Evolutionary conservation across 2,888 invertebrate species (phyloP), one percentile per base, ranked within the genome.

Genomic region (Drosophila imparisetae): DNA sequence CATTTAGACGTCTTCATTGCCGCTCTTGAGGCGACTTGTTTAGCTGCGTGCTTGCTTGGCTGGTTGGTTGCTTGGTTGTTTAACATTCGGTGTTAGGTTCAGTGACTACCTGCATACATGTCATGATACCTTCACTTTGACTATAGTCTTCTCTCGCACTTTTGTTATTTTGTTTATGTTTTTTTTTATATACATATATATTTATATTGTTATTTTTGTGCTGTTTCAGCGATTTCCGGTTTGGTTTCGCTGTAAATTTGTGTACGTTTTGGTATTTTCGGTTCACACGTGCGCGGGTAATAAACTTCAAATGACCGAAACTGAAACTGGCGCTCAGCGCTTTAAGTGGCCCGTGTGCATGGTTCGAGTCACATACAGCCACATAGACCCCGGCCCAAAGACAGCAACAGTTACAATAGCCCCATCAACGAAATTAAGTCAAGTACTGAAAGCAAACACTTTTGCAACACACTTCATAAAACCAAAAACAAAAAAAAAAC

Each of bases 211-310:
- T 36, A 8, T 18, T 65, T 32, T 38, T 57, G 61, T 50, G 49
- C 61, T 72, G 53, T 76, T 67, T 77, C 57, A 63, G 73, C 61
- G 78, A 80, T 89, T 86, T 86, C 86, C 89, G 89, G 89, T 86
- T 86, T 84, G 76, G 74, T 82, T 86, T 84, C 85, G 75, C 75
- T 78, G 87, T 84, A 84, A 89, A 83, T 75, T 75, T 61, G 32
- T 72, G 70, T 78, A 86, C 86, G 87, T 84, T 86, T 89, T 75
- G 86, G 87, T 79, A 86, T 89, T 86, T 91, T 91, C 85, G 76
- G 91, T 86, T 90, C 91, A 91, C 89, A 90, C 91, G 91, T 90
- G 91, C 78, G 82, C 78, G 73, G 79, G 78, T 81, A 89, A 90
- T 89, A 86, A 89, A 90, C 81, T 77, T 78, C 76, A 85, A 88